phyloP scores from a whole-genome alignment of 2,113 vertebrate species.

The Heterochromis multidens region DNA sequence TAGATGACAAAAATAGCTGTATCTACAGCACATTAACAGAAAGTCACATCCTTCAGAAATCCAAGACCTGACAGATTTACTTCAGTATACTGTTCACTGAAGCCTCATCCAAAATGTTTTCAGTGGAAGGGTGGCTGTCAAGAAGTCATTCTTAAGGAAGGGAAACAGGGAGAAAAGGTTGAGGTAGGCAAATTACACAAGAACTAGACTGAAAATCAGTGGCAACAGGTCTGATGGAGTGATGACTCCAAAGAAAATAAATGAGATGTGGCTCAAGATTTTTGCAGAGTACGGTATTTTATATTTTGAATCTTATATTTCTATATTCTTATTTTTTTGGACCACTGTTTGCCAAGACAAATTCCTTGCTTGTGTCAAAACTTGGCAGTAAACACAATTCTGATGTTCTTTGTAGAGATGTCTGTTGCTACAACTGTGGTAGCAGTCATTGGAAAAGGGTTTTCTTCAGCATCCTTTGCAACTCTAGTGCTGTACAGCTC shows the following conservation, averaged over 20 bases:
- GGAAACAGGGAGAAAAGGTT: no score
- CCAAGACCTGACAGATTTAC: neutral
- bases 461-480: constrained; percentile 80
- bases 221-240: neutral
- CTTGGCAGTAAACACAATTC: neutral
- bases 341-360: neutral
- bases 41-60: neutral
- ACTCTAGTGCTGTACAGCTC: constrained; percentile 79
- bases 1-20: neutral
- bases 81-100: neutral
- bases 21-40: neutral
- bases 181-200: no score
- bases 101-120: neutral
- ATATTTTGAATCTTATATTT: neutral
- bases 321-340: neutral
- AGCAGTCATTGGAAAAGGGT: constrained; percentile 79
- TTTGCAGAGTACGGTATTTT: neutral
- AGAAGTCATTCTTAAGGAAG: neutral
- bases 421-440: constrained; percentile 66
- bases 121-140: neutral
- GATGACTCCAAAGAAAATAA: neutral
- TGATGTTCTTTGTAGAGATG: constrained; percentile 58
- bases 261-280: neutral
- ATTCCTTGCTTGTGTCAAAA: neutral
- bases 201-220: neutral